These are phyloP conservation scores for Pentamera pediparva DNA, from an alignment of 53 echinoderm and acorn worm genomes.

Conservation along the genomic window DNA sequence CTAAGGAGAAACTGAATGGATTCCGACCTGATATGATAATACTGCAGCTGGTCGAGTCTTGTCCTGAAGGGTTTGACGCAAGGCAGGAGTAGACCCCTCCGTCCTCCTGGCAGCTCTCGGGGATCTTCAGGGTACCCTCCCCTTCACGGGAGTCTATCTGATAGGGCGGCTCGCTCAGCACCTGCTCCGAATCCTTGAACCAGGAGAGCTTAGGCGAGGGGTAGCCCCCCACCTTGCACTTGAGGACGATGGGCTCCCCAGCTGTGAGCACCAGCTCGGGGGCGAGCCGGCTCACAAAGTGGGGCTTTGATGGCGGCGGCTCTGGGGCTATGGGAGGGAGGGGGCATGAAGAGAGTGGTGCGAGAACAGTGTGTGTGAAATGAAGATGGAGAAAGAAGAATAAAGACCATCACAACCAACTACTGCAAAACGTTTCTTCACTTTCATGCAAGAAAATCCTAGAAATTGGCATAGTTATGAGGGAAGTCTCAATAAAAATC, in stretches of 20 bases:
- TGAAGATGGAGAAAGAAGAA: too few relatives aligned
- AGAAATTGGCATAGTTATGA: too few relatives aligned
- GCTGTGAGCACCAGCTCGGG: slow-evolving; percentile 44
- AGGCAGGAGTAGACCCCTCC: slow-evolving; percentile 60
- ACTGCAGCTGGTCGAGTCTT: slow-evolving; percentile 49
- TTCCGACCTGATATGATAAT: slow-evolving; percentile 15
- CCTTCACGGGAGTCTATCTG: slow-evolving; percentile 61
- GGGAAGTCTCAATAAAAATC: too few relatives aligned
- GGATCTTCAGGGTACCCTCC: slow-evolving; percentile 57
- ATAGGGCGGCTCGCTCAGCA: slow-evolving; percentile 55
- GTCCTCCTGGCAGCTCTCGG: slow-evolving; percentile 61
- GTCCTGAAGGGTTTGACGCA: slow-evolving; percentile 67
- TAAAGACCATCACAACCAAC: too few relatives aligned
- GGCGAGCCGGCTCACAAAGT: slow-evolving; percentile 12
- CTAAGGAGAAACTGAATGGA: too few relatives aligned
- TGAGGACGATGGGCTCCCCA: slow-evolving; percentile 63
- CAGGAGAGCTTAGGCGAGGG: slow-evolving; percentile 74
- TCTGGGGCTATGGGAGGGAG: slow-evolving; percentile 33
- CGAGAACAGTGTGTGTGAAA: too few relatives aligned
- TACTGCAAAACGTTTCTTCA: too few relatives aligned
- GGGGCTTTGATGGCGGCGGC: slow-evolving; percentile 27
- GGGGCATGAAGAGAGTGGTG: too few relatives aligned
- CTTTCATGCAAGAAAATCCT: too few relatives aligned
- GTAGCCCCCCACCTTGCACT: slow-evolving; percentile 68
- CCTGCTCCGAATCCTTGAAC: slow-evolving; percentile 71